Conservation (phyloP, 1,140 invertebrate species). For the Mizuhopecten yessoensis region DNA sequence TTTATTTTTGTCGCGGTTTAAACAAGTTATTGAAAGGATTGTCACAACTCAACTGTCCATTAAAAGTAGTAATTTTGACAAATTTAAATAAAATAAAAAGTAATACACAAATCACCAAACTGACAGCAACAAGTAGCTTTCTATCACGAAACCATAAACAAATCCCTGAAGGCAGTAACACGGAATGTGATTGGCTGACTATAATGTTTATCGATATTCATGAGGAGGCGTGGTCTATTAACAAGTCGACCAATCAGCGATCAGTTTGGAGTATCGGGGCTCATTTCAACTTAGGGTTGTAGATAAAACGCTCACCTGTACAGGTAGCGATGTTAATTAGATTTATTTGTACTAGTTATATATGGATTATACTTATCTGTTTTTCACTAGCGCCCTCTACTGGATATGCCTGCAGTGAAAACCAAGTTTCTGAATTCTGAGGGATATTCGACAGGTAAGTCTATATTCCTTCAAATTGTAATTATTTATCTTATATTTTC, state of each 20-base stretch:
- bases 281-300: not conserved
- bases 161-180: not conserved
- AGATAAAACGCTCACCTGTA: not conserved
- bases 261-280: not conserved
- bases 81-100: too few relatives aligned
- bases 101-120: too few relatives aligned
- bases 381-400: constrained; percentile 18
- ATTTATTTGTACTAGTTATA: constrained; percentile 28
- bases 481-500: too few relatives aligned
- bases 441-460: constrained; percentile 11
- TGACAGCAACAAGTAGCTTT: too few relatives aligned
- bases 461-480: too few relatives aligned
- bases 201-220: not conserved
- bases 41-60: too few relatives aligned
- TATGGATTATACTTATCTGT: constrained; percentile 9
- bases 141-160: too few relatives aligned
- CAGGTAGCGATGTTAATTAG: constrained; percentile 27
- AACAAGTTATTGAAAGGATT: too few relatives aligned
- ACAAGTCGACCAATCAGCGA: not conserved
- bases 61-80: too few relatives aligned
- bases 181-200: not conserved
- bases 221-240: not conserved
- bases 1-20: too few relatives aligned
- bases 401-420: not conserved
- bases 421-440: not conserved